phyloP scores from a whole-genome alignment of 2,888 invertebrate species.

The Drosophila neutralis region DNA sequence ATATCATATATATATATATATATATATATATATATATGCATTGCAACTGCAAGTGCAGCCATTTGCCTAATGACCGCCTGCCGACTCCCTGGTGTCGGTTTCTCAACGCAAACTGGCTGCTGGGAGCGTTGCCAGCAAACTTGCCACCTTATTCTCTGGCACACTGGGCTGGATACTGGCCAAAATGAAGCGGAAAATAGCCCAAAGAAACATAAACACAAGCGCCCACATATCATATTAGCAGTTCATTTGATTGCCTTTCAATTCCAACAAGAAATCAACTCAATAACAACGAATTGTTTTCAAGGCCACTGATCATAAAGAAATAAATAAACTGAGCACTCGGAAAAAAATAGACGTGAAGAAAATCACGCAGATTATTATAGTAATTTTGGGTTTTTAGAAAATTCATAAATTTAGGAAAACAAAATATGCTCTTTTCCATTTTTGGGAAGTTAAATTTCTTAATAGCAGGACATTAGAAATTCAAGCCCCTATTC shows the following conservation, averaged over 20 bases:
- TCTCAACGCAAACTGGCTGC: constrained; percentile 40
- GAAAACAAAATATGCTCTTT: no score
- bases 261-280: not conserved
- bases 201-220: not conserved
- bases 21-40: constrained; percentile 24
- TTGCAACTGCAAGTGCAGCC: constrained; percentile 76
- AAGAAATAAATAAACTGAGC: not conserved
- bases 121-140: constrained; percentile 37
- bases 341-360: no score
- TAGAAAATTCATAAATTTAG: not conserved
- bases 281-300: not conserved
- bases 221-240: constrained; percentile 5
- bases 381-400: no score
- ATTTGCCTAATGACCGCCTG: constrained; percentile 79
- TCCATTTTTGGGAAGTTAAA: no score
- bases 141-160: constrained; percentile 43
- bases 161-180: constrained; percentile 55
- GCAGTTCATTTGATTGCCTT: constrained; percentile 22
- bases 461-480: no score
- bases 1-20: constrained; percentile 8
- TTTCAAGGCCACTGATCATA: not conserved
- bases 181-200: constrained; percentile 39
- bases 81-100: constrained; percentile 54
- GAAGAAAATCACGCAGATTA: no score
- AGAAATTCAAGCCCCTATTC: no score